phyloP scores from a whole-genome alignment of 2,888 invertebrate species.

The Pyralis farinalis region DNA sequence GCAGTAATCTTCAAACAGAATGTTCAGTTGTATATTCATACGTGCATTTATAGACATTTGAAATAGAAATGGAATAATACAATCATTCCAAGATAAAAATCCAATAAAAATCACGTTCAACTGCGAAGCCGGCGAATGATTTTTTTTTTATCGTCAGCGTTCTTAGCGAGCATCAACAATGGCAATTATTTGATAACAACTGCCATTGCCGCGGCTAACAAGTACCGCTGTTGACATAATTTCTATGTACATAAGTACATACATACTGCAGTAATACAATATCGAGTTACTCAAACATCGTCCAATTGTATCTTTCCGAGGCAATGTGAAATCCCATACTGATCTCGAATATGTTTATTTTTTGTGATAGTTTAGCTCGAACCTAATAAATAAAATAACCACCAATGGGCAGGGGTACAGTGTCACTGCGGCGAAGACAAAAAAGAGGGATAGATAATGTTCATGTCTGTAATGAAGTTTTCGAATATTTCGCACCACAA shows the following conservation, averaged over 20 bases:
- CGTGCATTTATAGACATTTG: no score
- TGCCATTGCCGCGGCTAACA: conserved; percentile 29
- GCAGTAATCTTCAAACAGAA: neutral
- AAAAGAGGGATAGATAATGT: no score
- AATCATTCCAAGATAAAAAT: conserved; percentile 49
- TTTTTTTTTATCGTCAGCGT: conserved; percentile 54
- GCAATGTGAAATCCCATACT: no score
- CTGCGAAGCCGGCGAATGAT: conserved; percentile 24
- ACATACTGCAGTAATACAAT: no score
- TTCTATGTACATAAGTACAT: conserved; percentile 33
- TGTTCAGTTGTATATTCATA: neutral
- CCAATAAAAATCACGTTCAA: conserved; percentile 63
- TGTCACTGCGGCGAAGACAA: no score
- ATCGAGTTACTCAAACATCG: conserved; percentile 39
- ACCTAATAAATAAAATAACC: no score
- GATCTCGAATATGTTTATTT: no score
- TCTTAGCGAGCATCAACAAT: conserved; percentile 46
- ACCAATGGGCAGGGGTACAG: no score
- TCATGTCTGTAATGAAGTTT: no score
- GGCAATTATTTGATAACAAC: conserved; percentile 66
- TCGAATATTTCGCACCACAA: no score
- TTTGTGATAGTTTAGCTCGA: no score
- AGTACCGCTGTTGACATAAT: conserved; percentile 57
- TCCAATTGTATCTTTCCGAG: neutral
- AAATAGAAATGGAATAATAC: neutral